These are phyloP conservation scores for Xenopus petersii DNA, from an alignment of 2,797 vertebrate species.

Conservation along the genomic window DNA sequence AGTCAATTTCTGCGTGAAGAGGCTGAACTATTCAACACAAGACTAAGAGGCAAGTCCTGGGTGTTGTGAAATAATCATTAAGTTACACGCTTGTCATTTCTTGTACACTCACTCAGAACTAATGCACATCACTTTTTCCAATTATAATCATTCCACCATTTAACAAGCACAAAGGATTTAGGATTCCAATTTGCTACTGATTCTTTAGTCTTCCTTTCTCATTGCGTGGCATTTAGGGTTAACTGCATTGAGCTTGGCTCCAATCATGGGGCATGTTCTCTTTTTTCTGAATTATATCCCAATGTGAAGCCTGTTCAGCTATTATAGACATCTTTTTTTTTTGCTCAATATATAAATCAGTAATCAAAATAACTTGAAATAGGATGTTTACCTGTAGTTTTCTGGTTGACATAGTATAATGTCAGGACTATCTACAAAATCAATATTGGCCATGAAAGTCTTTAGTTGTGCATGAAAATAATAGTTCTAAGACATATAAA, in stretches of 20 bases:
- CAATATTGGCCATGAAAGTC: not conserved
- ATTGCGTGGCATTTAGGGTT: constrained; percentile 72
- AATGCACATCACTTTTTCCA: constrained; percentile 81
- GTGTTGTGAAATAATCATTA: constrained; percentile 76
- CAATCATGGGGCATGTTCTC: constrained; percentile 59
- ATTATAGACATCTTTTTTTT: constrained; percentile 40
- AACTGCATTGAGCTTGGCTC: constrained; percentile 61
- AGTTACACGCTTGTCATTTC: constrained; percentile 81
- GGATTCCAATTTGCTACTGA: constrained; percentile 80
- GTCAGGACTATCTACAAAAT: not conserved
- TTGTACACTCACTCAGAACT: constrained; percentile 82
- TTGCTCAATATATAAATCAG: constrained; percentile 19
- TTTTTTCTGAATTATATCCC: constrained; percentile 59
- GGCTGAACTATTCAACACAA: constrained; percentile 59
- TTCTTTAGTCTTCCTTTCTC: constrained; percentile 71
- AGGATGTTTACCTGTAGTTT: constrained; percentile 5
- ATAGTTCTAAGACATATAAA: not conserved
- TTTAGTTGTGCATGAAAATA: not conserved
- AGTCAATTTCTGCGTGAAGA: constrained; percentile 70
- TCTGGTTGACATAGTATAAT: not conserved
- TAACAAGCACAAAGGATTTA: constrained; percentile 81
- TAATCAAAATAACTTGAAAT: constrained; percentile 11
- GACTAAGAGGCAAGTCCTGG: constrained; percentile 63
- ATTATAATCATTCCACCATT: constrained; percentile 83
- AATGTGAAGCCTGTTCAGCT: constrained; percentile 53